A percentile compares a stretch with the other conserved stretches of the same genome.
Conservation (phyloP, 2,113 vertebrate genomes). For the Illadopsis cleaveri region DNA sequence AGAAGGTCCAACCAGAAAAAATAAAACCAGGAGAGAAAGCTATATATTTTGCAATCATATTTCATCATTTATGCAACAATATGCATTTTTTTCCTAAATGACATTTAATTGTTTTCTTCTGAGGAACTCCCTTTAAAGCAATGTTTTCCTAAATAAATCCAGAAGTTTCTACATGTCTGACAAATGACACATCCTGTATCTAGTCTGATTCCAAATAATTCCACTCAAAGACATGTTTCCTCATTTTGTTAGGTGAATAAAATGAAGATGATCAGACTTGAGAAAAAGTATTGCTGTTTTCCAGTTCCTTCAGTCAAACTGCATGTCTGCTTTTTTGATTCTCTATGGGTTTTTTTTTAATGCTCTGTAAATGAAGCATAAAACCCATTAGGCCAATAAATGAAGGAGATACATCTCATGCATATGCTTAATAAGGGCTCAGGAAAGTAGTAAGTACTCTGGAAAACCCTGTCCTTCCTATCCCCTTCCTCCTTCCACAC, state of each 20-base stretch:
- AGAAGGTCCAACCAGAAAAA: conserved; percentile 21
- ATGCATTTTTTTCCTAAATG: conserved; percentile 40
- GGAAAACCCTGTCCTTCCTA: not conserved
- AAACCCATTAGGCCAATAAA: not conserved
- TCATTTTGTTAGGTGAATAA: conserved; percentile 40
- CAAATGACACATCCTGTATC: conserved; percentile 27
- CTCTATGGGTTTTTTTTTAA: not conserved
- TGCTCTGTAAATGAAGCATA: conserved; percentile 3
- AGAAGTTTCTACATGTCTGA: conserved; percentile 57
- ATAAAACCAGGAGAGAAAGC: not conserved
- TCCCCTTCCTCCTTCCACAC: not conserved
- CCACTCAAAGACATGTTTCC: conserved; percentile 37
- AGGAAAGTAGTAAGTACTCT: not conserved
- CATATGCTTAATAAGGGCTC: not conserved
- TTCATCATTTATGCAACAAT: conserved; percentile 35
- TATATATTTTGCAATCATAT: conserved; percentile 23
- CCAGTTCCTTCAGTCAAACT: conserved; percentile 27
- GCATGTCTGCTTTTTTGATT: not conserved
- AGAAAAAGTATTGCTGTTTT: conserved; percentile 6
- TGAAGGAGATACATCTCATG: not conserved
- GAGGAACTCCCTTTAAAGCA: conserved; percentile 50
- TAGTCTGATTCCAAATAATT: conserved; percentile 47
- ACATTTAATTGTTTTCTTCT: conserved; percentile 65
- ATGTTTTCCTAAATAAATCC: conserved; percentile 49
- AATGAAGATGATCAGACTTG: conserved; percentile 29